Evolutionary conservation across 2,888 invertebrate genomes (phyloP).

Genomic region (Hyppa rectilinea): DNA sequence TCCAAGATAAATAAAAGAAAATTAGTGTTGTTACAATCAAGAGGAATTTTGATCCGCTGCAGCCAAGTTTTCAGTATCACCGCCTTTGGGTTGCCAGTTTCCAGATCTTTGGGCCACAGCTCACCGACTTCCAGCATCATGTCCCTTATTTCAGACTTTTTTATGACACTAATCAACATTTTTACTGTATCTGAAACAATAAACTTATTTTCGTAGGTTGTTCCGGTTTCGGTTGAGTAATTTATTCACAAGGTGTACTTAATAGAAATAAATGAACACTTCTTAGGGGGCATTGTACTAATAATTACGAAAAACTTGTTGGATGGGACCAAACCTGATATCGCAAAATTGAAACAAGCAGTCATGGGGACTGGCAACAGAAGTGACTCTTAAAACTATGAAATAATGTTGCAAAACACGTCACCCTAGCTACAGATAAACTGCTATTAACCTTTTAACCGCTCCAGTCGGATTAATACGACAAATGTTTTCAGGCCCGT

Average conservation of each 20-base stretch:
- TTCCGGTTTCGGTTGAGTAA: not conserved
- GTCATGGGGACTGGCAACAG: no score
- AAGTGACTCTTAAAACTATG: no score
- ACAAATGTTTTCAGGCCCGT: no score
- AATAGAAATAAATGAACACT: not conserved
- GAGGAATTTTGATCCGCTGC: constrained; percentile 37
- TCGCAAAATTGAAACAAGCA: no score
- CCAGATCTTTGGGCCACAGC: constrained; percentile 62
- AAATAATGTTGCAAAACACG: no score
- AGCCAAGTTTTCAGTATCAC: constrained; percentile 49
- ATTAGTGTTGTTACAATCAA: constrained; percentile 51
- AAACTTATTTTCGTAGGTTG: not conserved
- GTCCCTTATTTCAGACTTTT: constrained; percentile 50
- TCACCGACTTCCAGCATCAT: constrained; percentile 64
- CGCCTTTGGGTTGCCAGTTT: constrained; percentile 33
- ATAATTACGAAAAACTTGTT: not conserved
- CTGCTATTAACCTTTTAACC: no score
- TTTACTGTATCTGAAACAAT: constrained; percentile 58
- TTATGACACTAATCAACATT: constrained; percentile 43
- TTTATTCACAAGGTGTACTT: not conserved
- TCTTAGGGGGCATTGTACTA: not conserved
- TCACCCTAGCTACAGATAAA: no score
- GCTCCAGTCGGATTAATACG: no score
- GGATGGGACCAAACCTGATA: not conserved
- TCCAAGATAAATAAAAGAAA: not conserved